Evolutionary conservation across 1,140 invertebrate genomes (phyloP), one percentile per base, ranked within the genome.

Genomic region (Drosophila sproati): DNA sequence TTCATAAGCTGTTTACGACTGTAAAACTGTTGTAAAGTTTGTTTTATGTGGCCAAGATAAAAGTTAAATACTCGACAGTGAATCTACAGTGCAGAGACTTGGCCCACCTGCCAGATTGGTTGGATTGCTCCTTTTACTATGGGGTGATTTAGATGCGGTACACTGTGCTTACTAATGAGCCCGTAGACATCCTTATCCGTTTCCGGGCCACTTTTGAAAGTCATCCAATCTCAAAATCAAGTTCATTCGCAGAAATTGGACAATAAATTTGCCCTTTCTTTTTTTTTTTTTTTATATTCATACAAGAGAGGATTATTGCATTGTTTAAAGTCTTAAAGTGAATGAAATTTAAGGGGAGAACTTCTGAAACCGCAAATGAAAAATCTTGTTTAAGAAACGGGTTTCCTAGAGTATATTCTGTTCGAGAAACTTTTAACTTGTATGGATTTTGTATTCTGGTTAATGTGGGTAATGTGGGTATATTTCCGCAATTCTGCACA

Each of bases 1-100:
- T 85, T 85, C 59, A 85, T 86, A 85, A 76, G 70, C 82, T 85
- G 82, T 85, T 85, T 85, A 85, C 81, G 77, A 75, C 74, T 85
- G 72, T 85, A 85, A 85, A 80, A 75, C 74, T 73, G 82, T 60
- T 78, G 62, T 86, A 85, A 85, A 83, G 76, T 79, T 72, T 41
- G 64, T 45, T 77, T 78, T 74, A 74, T 77, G 77, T 74, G 77
- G 81, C 62, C 74, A 60, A 74, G 75, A 85, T 77, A 80, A 71
- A 73, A 85, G 77, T 76, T 70, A 56, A 79, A 63, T 59, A 52
- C 59, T 56, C 45, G 37, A 66, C 52, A 20, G 41, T 29, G 10
- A 41, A 32, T n/a, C 31, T 12, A 3, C 60, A 39, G 31, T 4
- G 32, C 3, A 28, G 28, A 8, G 45, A 6, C 10, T 43, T 20